Evolutionary conservation across 2,113 vertebrate species (phyloP).

Genomic region (Xiphorhynchus elegans): DNA sequence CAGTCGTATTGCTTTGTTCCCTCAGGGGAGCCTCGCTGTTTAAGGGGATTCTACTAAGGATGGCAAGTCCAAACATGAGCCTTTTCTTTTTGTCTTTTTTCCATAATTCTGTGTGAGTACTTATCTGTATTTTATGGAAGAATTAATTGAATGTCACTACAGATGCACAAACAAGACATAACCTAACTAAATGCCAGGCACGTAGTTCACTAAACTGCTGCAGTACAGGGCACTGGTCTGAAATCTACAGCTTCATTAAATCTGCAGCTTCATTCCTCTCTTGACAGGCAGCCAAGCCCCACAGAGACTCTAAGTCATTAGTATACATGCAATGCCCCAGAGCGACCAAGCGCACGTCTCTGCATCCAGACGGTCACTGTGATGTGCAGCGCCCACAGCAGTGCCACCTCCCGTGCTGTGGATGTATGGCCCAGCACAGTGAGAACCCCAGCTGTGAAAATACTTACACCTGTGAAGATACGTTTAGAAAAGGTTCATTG

Average conservation of each 20-base stretch:
- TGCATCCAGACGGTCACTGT: not conserved
- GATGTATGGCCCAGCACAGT: not conserved
- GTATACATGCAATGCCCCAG: not conserved
- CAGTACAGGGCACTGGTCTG: not conserved
- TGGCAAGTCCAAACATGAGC: not conserved
- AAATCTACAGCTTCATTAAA: conserved; percentile 23
- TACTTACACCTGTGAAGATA: not conserved
- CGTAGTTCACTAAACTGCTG: not conserved
- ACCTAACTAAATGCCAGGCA: conserved; percentile 8
- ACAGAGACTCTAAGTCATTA: not conserved
- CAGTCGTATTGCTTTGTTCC: not conserved
- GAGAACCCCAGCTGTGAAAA: not conserved
- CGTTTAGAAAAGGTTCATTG: not conserved
- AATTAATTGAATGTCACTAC: not conserved
- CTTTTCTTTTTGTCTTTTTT: not conserved
- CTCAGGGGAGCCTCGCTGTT: not conserved
- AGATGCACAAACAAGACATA: not conserved
- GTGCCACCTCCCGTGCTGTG: rapidly evolving
- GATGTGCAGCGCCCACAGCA: not conserved
- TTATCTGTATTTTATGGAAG: not conserved
- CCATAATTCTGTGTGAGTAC: not conserved
- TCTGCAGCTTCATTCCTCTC: conserved; percentile 19
- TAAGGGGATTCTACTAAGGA: not conserved
- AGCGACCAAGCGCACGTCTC: not conserved
- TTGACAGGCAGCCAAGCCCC: not conserved